Base-by-base conservation (phyloP, 2,888 invertebrate genomes). In the Thecocarcelia acutangulata region DNA sequence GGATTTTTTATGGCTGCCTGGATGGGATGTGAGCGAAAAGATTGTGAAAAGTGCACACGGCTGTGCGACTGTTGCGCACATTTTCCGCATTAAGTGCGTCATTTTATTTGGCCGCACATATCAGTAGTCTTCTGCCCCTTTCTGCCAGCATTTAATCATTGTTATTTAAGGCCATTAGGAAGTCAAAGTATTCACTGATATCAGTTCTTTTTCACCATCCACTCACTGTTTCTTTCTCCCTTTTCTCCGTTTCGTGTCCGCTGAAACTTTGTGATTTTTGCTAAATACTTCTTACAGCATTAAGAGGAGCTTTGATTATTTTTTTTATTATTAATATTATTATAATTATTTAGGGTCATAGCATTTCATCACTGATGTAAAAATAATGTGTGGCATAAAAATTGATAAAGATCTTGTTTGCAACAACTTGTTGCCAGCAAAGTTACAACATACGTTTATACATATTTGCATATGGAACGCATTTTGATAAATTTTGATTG, bases 131-230 rank as follows among this genome's bases (percentile, higher is more conserved):
- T 19, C 11, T 11, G 3, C 11, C 48, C 15, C 24, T 15, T n/a
- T 8, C 42, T 15, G n/a, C 11, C 73, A 37, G 6, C 28, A 64
- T 42, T 78, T 75, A 83, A 84, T 83, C 76, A 84, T 81, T 83
- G 79, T 84, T 76, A 84, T 84, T 84, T 75, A 75, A 72, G 83
- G 74, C 81, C 78, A 84, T 84, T 84, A 84, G 70, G 83, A 70
- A 46, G 63, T 66, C 59, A 78, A 78, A 78, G 70, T 78, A 82
- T 78, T 73, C 69, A 59, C 58, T 68, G 19, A 44, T 37, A 21
- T 42, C n/a, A 52, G 50, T 3, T n/a, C 6, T 40, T 17, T 68
- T 21, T 24, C 33, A 2, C 4, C 21, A 40, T 33, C 40, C 17
- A 33, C 33, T 3, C n/a, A 19, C 40, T 3, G 28, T 52, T 4